phyloP scores from a whole-genome alignment of 2,888 invertebrate species.

The Germaria angustata region DNA sequence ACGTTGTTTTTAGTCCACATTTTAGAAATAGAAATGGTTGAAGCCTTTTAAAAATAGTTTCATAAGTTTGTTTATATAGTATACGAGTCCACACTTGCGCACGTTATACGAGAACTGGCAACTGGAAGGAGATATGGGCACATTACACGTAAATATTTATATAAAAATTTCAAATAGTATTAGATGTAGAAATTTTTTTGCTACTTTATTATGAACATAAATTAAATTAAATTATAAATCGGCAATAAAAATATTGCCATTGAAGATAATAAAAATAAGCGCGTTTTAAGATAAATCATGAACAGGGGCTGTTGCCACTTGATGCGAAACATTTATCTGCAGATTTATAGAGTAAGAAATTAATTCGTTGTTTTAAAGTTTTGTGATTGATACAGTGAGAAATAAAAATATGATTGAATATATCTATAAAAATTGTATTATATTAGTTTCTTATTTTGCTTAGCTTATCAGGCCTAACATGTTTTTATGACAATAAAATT shows the following conservation, averaged over 20 bases:
- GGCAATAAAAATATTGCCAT: conserved; percentile 9
- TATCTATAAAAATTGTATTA: no score
- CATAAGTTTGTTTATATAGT: neutral
- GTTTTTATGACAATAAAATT: no score
- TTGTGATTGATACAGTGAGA: no score
- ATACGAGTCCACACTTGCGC: neutral
- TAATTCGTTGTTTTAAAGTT: neutral
- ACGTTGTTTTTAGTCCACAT: neutral
- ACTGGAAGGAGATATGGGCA: neutral
- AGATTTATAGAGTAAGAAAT: neutral
- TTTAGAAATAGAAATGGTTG: conserved; percentile 7
- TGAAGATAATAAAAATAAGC: conserved; percentile 21
- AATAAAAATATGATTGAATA: no score
- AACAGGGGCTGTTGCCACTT: neutral
- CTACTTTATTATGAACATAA: conserved; percentile 43
- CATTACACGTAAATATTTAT: neutral
- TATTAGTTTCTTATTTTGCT: no score
- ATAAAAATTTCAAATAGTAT: neutral
- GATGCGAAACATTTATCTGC: neutral
- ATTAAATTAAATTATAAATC: conserved; percentile 50
- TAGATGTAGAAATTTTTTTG: neutral
- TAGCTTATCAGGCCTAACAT: no score
- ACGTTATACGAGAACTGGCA: neutral
- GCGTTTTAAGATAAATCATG: neutral
- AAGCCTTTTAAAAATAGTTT: conserved; percentile 17